Conservation (phyloP, 2,888 invertebrate species). For the Plemyria rubiginata region DNA sequence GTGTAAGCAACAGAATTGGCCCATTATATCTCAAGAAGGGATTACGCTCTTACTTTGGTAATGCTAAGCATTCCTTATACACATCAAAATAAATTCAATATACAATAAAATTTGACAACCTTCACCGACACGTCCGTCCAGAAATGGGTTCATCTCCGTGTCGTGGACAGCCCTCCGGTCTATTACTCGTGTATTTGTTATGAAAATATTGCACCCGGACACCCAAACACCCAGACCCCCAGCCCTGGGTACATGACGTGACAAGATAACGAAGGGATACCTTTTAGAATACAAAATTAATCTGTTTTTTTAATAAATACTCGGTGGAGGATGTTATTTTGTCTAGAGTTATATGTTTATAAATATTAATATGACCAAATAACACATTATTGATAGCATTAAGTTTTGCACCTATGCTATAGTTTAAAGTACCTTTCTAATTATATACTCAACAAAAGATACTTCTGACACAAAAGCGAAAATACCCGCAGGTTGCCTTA, state of each 20-base stretch:
- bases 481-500: not conserved
- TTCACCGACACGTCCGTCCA: not conserved
- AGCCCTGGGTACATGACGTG: slow-evolving; percentile 13
- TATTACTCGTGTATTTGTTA: slow-evolving; percentile 71
- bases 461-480: not conserved
- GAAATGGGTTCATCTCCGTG: slow-evolving; percentile 27
- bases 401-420: too few relatives aligned
- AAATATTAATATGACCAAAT: too few relatives aligned
- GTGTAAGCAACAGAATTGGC: too few relatives aligned
- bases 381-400: too few relatives aligned
- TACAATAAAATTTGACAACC: not conserved
- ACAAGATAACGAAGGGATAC: slow-evolving; percentile 13
- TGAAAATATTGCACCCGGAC: slow-evolving; percentile 63
- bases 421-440: too few relatives aligned
- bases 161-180: slow-evolving; percentile 53
- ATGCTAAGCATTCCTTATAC: too few relatives aligned
- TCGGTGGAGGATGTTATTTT: not conserved
- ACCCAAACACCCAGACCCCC: slow-evolving; percentile 17
- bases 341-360: too few relatives aligned
- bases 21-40: too few relatives aligned
- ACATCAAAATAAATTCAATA: too few relatives aligned
- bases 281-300: slow-evolving; percentile 7
- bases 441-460: too few relatives aligned
- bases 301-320: not conserved
- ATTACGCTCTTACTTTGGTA: too few relatives aligned